Evolutionary conservation across 1,140 invertebrate genomes (phyloP).

Genomic region (Drosophila miranda): DNA sequence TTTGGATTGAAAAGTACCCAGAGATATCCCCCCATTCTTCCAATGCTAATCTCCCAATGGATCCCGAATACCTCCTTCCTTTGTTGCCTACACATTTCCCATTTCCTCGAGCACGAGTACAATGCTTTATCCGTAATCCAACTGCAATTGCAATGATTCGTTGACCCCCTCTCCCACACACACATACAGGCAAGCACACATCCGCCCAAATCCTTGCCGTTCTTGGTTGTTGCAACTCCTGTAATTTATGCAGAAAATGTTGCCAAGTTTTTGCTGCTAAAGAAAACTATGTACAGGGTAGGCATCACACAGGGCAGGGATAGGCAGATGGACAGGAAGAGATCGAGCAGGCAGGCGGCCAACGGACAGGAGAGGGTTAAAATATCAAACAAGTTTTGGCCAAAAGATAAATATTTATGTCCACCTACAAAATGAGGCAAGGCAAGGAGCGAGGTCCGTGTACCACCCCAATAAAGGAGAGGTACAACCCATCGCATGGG

Average conservation of each 20-base stretch:
- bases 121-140: constrained; percentile 22
- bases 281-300: constrained; percentile 53
- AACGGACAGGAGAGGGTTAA: constrained; percentile 38
- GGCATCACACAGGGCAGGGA: constrained; percentile 49
- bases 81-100: constrained; percentile 12
- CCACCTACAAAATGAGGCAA: constrained; percentile 60
- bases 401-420: constrained; percentile 81
- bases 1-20: too few species aligned
- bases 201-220: not conserved
- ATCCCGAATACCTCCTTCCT: not conserved
- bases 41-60: not conserved
- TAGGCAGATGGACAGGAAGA: constrained; percentile 11
- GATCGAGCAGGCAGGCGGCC: not conserved
- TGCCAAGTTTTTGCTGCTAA: constrained; percentile 70
- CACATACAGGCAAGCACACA: not conserved
- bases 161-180: constrained; percentile 3
- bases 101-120: constrained; percentile 15
- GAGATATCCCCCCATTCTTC: too few species aligned
- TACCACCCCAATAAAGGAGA: not conserved
- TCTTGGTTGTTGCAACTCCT: constrained; percentile 45
- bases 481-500: constrained; percentile 4
- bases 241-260: constrained; percentile 77
- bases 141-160: constrained; percentile 40
- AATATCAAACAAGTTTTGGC: constrained; percentile 79
- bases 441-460: constrained; percentile 10